Evolutionary conservation across 2,888 invertebrate genomes (phyloP).

Genomic region (Rutpela maculata): DNA sequence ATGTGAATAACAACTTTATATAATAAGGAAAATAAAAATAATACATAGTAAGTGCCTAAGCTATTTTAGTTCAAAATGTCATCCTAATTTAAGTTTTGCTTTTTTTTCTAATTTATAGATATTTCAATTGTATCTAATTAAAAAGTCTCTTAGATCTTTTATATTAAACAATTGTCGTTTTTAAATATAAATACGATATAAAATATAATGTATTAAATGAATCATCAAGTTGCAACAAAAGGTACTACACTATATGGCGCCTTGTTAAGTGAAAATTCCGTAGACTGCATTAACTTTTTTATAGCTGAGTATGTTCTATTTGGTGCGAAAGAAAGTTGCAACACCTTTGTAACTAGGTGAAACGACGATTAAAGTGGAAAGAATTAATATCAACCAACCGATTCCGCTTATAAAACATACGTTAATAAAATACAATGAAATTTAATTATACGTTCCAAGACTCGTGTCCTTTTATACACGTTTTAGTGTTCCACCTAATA

Average conservation of each 20-base stretch:
- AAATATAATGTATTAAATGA: no score
- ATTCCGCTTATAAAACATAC: background rate
- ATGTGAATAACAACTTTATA: no score
- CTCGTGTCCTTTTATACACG: background rate
- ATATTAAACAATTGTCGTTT: no score
- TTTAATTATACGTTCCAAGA: background rate
- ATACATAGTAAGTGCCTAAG: no score
- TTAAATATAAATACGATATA: no score
- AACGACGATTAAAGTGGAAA: background rate
- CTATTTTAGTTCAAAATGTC: no score
- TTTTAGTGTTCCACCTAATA: background rate
- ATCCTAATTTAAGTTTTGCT: no score
- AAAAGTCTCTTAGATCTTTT: no score
- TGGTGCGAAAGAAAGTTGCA: conserved; percentile 15
- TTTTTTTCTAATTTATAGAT: no score
- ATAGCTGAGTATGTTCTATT: conserved; percentile 24
- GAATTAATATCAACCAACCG: conserved; percentile 3
- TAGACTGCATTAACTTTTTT: conserved; percentile 7
- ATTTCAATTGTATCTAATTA: no score
- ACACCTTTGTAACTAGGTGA: conserved; percentile 12
- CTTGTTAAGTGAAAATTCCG: conserved; percentile 28
- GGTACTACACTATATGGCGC: background rate
- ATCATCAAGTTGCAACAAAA: background rate
- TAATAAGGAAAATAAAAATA: no score
- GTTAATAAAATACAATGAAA: background rate